These are phyloP conservation scores for human (Homo sapiens) DNA, from an alignment of 2,113 vertebrate genomes.

Conservation along the genomic window GRCh38 chr12:47686001-47686500, in stretches of 20 bases:
- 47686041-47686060: neutral
- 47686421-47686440: neutral
- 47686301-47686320: neutral
- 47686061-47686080: neutral
- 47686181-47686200: neutral
- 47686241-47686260: neutral
- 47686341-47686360: neutral
- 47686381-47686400: neutral
- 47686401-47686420: neutral
- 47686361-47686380: conserved; percentile 14
- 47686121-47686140: neutral
- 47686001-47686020: neutral
- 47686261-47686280: neutral
- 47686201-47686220: neutral
- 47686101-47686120: neutral
- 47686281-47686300: neutral
- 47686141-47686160: neutral
- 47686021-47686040: neutral
- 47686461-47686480: neutral
- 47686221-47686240: neutral
- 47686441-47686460: neutral
- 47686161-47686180: neutral
- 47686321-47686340: neutral
- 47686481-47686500: neutral
- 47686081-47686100: neutral